Evolutionary conservation across 2,113 vertebrate genomes (phyloP).

Genomic region (Semnornis frantzii): DNA sequence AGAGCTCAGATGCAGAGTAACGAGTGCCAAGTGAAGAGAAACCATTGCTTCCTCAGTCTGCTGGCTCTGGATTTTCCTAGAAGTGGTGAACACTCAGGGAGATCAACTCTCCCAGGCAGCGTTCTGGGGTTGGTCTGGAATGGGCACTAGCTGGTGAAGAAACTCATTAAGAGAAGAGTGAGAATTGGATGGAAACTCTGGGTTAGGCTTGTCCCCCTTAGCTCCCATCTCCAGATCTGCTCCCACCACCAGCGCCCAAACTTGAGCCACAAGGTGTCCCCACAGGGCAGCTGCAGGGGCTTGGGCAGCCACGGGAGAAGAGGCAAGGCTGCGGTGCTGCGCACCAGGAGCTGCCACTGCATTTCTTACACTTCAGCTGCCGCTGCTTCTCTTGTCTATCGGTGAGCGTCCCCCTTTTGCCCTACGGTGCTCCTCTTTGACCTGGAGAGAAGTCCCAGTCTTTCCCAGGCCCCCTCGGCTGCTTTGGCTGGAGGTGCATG

Average conservation of each 20-base stretch:
- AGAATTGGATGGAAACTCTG: not conserved
- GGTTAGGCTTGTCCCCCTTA: not conserved
- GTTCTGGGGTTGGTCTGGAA: not conserved
- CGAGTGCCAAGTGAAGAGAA: not conserved
- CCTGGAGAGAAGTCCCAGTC: not conserved
- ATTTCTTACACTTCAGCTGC: not conserved
- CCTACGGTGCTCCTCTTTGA: not conserved
- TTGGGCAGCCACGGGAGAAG: not conserved
- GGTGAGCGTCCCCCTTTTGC: not conserved
- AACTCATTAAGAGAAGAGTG: not conserved
- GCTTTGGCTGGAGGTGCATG: not conserved
- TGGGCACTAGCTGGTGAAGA: not conserved
- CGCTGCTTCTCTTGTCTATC: too few species aligned
- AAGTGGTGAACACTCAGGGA: not conserved
- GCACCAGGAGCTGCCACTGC: not conserved
- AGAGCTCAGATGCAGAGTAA: not conserved
- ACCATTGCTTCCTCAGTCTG: not conserved
- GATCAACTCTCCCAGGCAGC: not conserved
- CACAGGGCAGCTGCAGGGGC: slow-evolving; percentile 33
- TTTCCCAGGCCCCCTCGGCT: not conserved
- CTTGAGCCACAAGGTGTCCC: slow-evolving; percentile 72
- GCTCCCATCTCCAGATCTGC: not conserved
- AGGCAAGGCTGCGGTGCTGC: not conserved
- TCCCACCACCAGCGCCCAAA: not conserved
- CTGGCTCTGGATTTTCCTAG: not conserved